These are phyloP conservation scores for Labeo rohita DNA, from an alignment of 2,113 vertebrate species.

Conservation along the genomic window DNA sequence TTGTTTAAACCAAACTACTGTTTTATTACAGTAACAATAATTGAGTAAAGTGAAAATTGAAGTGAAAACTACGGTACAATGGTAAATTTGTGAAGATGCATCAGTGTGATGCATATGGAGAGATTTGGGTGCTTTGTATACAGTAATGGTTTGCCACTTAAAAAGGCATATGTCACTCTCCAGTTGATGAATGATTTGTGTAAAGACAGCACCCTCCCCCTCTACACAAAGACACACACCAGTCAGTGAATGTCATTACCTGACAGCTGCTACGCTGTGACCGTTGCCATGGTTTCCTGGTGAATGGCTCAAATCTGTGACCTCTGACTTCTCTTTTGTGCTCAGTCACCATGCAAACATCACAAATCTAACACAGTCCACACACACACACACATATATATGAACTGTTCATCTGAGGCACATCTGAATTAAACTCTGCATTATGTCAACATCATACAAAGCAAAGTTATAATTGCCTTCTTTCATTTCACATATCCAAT, in stretches of 20 bases:
- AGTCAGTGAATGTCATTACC: conserved; percentile 64
- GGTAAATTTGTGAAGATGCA: no score
- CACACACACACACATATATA: neutral
- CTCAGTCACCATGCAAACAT: conserved; percentile 48
- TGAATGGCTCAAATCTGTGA: conserved; percentile 55
- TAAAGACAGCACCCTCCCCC: conserved; percentile 32
- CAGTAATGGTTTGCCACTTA: conserved; percentile 25
- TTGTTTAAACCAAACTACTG: neutral
- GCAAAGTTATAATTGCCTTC: conserved; percentile 21
- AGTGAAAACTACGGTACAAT: neutral
- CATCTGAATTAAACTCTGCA: conserved; percentile 10
- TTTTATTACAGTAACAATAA: neutral
- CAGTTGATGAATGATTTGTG: conserved; percentile 52
- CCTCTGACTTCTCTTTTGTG: conserved; percentile 54
- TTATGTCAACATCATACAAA: conserved; percentile 14
- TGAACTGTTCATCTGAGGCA: conserved; percentile 1
- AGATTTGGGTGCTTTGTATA: neutral
- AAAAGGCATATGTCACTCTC: conserved; percentile 31
- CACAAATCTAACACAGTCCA: conserved; percentile 10
- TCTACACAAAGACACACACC: conserved; percentile 31
- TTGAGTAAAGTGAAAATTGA: no score
- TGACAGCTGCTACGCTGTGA: conserved; percentile 59
- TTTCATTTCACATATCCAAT: conserved; percentile 18
- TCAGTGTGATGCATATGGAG: neutral
- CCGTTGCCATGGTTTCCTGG: conserved; percentile 68